Evolutionary conservation across 2,113 vertebrate genomes (phyloP), one percentile per base, ranked within the genome.

Genomic region (western clawed frog (Xenopus tropicalis)): DNA sequence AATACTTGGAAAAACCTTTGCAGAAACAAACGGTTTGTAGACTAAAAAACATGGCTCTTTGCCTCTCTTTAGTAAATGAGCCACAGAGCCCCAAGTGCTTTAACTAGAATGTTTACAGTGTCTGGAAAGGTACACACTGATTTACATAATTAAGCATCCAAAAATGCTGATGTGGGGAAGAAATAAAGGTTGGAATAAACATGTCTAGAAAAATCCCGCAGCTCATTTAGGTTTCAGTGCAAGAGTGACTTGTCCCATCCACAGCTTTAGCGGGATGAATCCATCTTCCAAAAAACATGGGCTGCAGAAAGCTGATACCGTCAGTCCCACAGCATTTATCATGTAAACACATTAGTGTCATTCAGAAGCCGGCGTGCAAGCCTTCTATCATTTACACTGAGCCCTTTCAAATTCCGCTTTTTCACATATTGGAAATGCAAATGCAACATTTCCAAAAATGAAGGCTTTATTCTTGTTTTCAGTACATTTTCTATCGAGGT

Each of bases 261-360:
- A 16, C 11, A 37, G 56, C 43, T 61, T 74, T 20, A 29, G 42
- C 51, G 67, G 59, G 58, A 74, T 65, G 25, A 68, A 74, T 74
- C 46, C 65, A 74, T 74, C 72, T 59, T 58, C 21, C 37, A 24
- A 70, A 43, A 74, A 67, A 29, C 24, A 51, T 23, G 58, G 72
- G 59, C 72, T 52, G 56, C 84, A 80, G n/a, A 79, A 57, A 81
- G 83, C 78, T 80, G 79, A 71, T 68, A 82, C 74, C 21, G 0
- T 17, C 77, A 70, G 56, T 61, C 43, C 72, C 12, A 13, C 24
- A 56, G 72, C 72, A 74, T 74, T 68, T 59, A 56, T 73, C 71
- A 68, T 74, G 64, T 67, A 67, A 23, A 56, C 43, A 51, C 56
- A 74, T 74, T 67, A 74, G 64, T 68, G 72, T 74, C 72, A 52